These are phyloP conservation scores for Pleuronectes platessa DNA, from an alignment of 2,113 vertebrate species.

Conservation along the genomic window DNA sequence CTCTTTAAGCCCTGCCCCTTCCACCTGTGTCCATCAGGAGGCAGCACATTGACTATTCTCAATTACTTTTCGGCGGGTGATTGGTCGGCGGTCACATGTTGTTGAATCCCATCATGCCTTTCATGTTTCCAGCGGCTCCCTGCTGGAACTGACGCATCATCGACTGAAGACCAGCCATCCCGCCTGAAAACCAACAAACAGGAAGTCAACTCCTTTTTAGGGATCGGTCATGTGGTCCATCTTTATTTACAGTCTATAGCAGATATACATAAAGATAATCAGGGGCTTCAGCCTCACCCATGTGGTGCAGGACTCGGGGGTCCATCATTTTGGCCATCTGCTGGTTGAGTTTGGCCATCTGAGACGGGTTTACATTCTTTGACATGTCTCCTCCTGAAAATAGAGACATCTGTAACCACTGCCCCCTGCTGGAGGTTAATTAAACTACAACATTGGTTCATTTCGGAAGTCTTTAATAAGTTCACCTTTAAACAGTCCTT, in stretches of 20 bases:
- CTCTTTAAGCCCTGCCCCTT: conserved; percentile 14
- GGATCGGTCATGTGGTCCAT: too few relatives aligned
- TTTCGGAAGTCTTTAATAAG: neutral
- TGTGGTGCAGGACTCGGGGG: conserved; percentile 97
- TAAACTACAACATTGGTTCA: neutral
- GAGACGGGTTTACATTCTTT: conserved; percentile 98
- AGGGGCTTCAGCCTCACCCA: conserved; percentile 85
- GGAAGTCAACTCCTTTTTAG: neutral
- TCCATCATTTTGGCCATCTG: conserved; percentile 99
- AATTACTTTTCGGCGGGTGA: conserved; percentile 75
- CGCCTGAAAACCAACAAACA: conserved; percentile 80
- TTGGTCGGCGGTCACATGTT: conserved; percentile 90
- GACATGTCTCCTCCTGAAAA: conserved; percentile 96
- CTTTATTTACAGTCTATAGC: too few relatives aligned
- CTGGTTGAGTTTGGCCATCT: conserved; percentile 98
- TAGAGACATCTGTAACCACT: neutral
- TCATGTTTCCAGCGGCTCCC: conserved; percentile 98
- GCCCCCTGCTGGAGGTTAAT: neutral
- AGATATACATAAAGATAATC: neutral
- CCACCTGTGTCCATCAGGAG: conserved; percentile 11
- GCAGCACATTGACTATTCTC: conserved; percentile 9
- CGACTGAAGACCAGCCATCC: conserved; percentile 98
- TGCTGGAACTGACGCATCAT: conserved; percentile 99
- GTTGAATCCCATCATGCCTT: conserved; percentile 99
- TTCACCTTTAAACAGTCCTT: conserved; percentile 97